Evolutionary conservation across 2,888 invertebrate species (phyloP).

Genomic region (Dromius quadrimaculatus): DNA sequence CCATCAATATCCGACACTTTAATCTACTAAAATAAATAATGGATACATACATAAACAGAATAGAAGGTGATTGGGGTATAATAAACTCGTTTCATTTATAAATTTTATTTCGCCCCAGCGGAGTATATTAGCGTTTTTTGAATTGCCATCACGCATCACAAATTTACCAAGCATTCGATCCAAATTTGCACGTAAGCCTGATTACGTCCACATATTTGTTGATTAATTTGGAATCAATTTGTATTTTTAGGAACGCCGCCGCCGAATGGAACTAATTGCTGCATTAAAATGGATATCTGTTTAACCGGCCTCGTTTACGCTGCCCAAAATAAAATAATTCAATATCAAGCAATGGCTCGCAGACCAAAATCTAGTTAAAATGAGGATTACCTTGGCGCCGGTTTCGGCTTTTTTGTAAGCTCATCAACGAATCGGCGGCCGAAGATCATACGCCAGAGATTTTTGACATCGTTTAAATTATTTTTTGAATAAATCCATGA

Average conservation of each 20-base stretch:
- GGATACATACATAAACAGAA: background rate
- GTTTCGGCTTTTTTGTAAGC: background rate
- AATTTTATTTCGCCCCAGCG: constrained; percentile 14
- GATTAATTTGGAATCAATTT: constrained; percentile 21
- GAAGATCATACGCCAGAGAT: constrained; percentile 5
- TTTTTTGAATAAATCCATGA: constrained; percentile 48
- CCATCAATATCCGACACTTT: constrained; percentile 29
- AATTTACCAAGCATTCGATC: constrained; percentile 22
- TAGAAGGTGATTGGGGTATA: background rate
- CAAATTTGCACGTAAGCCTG: constrained; percentile 18
- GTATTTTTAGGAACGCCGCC: constrained; percentile 4
- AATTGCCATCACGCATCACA: constrained; percentile 16
- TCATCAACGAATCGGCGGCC: background rate
- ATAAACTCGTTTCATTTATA: constrained; percentile 25
- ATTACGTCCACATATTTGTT: constrained; percentile 30
- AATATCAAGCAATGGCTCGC: constrained; percentile 2
- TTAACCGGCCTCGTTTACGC: constrained; percentile 12
- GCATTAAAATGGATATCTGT: constrained; percentile 19
- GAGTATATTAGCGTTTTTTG: constrained; percentile 8
- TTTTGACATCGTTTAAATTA: constrained; percentile 44
- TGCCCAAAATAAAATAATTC: constrained; percentile 20
- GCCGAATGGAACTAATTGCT: constrained; percentile 23
- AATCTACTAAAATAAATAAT: constrained; percentile 27
- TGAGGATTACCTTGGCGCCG: background rate
- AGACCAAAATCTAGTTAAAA: constrained; percentile 14